phyloP scores from a whole-genome alignment of 2,113 vertebrate genomes.

The Cygnus atratus region DNA sequence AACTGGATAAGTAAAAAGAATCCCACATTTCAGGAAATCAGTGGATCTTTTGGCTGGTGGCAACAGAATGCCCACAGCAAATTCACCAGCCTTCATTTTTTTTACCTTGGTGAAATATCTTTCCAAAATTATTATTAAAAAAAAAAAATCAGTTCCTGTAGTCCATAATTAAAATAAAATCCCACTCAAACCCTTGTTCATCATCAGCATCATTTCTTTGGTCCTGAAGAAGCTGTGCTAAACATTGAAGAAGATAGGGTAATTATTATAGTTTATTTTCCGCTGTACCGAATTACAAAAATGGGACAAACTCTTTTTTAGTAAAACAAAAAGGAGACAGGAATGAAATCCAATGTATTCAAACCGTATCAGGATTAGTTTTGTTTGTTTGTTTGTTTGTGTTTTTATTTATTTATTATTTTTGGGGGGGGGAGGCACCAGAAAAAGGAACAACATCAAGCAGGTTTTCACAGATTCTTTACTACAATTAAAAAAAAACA shows the following conservation, averaged over 20 bases:
- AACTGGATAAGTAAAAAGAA: slow-evolving; percentile 62
- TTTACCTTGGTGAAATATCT: slow-evolving; percentile 76
- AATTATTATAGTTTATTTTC: background rate
- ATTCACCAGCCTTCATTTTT: slow-evolving; percentile 15
- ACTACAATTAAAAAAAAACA: background rate
- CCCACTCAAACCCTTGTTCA: background rate
- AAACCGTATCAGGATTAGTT: background rate
- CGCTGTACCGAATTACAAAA: background rate
- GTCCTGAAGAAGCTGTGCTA: background rate
- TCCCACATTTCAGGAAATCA: slow-evolving; percentile 56
- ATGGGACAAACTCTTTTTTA: background rate
- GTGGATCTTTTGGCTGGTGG: slow-evolving; percentile 48
- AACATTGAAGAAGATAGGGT: background rate
- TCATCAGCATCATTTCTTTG: slow-evolving; percentile 25
- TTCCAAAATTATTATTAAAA: slow-evolving; percentile 65
- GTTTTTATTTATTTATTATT: too few species aligned
- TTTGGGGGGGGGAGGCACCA: background rate
- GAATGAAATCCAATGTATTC: background rate
- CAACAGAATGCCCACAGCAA: slow-evolving; percentile 45
- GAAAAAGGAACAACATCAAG: slow-evolving; percentile 30
- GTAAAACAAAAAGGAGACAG: background rate
- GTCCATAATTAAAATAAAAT: background rate
- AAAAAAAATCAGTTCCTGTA: background rate
- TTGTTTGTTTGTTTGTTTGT: background rate
- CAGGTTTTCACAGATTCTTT: slow-evolving; percentile 16